A percentile compares a stretch with the other conserved stretches of the same genome.
phyloP scores from a whole-genome alignment of 2,797 vertebrate species.

The Anguilla megastoma region DNA sequence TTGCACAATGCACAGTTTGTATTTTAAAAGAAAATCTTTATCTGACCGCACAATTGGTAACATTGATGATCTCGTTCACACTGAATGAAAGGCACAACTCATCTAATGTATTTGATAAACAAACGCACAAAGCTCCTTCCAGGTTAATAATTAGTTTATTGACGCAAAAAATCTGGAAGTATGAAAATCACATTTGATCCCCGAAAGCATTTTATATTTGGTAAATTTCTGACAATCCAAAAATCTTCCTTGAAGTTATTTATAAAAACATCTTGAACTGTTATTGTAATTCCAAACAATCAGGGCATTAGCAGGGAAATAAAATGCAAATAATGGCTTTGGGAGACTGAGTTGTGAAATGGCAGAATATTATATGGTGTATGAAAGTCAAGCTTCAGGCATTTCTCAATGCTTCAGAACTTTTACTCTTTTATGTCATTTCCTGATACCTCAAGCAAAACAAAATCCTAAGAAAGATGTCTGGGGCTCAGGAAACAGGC shows the following conservation, averaged over 20 bases:
- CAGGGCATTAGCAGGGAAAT: conserved; percentile 3
- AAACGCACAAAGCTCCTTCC: background rate
- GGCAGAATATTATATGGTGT: background rate
- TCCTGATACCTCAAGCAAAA: background rate
- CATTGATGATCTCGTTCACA: background rate
- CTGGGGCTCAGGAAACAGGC: conserved; percentile 32
- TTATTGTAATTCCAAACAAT: background rate
- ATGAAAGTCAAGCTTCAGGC: conserved; percentile 22
- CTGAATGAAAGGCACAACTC: background rate
- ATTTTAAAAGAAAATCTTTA: background rate
- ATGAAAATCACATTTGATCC: background rate
- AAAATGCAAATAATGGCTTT: background rate
- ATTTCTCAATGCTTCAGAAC: conserved; percentile 15
- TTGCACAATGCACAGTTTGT: background rate
- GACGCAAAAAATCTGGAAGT: background rate
- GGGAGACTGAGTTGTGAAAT: background rate
- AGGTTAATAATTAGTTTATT: background rate
- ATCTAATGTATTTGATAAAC: background rate
- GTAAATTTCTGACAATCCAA: conserved; percentile 18
- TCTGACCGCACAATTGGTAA: background rate
- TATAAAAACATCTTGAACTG: background rate
- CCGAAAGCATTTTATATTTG: background rate
- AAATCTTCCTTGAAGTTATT: background rate
- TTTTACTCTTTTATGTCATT: conserved; percentile 22
- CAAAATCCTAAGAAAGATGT: conserved; percentile 6